These are phyloP conservation scores for Arvicanthis niloticus DNA, from an alignment of 2,113 vertebrate species.

Conservation along the genomic window DNA sequence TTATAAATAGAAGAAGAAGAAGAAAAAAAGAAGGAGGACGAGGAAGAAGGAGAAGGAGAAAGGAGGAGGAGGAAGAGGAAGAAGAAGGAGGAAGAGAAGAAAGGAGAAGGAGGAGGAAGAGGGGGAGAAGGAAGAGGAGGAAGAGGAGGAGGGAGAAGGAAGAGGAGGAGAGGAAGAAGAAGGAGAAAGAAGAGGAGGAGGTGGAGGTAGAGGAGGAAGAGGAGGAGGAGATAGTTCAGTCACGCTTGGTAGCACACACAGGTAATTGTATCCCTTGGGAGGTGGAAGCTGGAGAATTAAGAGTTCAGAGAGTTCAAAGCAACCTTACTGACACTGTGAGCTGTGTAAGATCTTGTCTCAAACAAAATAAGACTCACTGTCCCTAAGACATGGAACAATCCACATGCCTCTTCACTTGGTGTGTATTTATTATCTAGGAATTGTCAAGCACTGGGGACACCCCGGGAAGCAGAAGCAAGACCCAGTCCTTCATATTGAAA, in stretches of 20 bases:
- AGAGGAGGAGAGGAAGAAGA: no score
- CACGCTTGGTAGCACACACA: no score
- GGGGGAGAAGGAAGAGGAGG: accelerated
- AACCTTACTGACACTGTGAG: background rate
- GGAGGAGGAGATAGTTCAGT: no score
- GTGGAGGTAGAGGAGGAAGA: no score
- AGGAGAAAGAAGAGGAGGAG: no score
- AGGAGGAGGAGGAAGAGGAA: no score
- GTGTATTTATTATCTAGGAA: background rate
- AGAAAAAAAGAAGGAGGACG: background rate
- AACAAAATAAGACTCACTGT: background rate
- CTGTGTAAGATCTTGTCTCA: background rate
- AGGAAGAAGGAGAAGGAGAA: no score
- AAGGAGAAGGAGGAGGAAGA: no score
- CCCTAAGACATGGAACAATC: background rate
- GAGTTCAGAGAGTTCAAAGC: background rate
- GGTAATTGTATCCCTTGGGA: background rate
- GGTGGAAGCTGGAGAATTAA: background rate
- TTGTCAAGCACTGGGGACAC: background rate
- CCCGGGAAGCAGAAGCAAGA: background rate
- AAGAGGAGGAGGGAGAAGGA: no score
- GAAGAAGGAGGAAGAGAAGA: no score
- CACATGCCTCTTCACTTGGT: background rate
- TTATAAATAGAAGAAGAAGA: background rate
- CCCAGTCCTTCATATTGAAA: background rate